Evolutionary conservation across 2,113 vertebrate species (phyloP), one percentile per base, ranked within the genome.

Genomic region (Seriola rivoliana): DNA sequence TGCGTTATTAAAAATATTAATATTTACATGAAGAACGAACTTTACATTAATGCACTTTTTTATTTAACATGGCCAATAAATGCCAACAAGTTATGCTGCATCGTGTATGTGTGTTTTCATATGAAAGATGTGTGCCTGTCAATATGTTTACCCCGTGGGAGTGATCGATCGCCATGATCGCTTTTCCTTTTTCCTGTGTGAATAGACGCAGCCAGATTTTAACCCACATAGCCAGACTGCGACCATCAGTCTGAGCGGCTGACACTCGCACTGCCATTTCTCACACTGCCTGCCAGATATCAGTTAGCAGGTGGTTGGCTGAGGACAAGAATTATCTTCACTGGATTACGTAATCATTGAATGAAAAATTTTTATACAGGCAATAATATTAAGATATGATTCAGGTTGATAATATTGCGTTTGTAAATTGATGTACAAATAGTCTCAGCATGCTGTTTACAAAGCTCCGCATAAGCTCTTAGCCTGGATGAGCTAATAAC

Each of bases 131-230:
- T 46, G n/a, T 13, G 62, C n/a, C 40, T 17, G 46, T 80, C 75
- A 71, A 77, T 88, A 59, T 3, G 1, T 63, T 81, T 19, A 3
- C 48, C 74, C 80, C 46, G 74, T 79, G 82, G 82, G 58, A 58
- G 67, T 64, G 68, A 89, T 85, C 13, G 4, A 88, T 88, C n/a
- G 58, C 11, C 5, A 11, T 34, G 46, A 76, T 78, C 11, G 12
- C 69, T 71, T 77, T 64, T 68, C 52, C 68, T 38, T 44, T 29
- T 65, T 71, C 71, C 80, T 62, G 52, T 44, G 63, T 81, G 48
- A 71, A 75, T 55, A 62, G 42, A 17, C 80, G 48, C 38, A 67
- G 64, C 46, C 58, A 71, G 89, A 69, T 77, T 82, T 89, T 89
- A 72, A 73, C 71, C 84, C 85, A 85, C 82, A 80, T 71, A 81